Conservation (phyloP, 2,797 vertebrate genomes). For the Phrynocephalus vlangalii region DNA sequence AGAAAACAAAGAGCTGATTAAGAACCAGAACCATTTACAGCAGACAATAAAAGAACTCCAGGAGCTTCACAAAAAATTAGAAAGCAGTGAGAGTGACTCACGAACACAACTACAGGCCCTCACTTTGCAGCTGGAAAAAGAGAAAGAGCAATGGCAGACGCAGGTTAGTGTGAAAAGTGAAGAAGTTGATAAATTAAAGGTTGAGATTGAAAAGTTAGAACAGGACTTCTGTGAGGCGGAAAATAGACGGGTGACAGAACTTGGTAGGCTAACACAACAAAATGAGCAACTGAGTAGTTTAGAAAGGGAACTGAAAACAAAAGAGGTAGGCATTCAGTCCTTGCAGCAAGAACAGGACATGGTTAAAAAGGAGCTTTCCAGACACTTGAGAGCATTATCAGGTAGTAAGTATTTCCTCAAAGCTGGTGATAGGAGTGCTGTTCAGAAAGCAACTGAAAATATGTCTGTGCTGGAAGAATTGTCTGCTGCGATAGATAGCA, state of each 20-base stretch:
- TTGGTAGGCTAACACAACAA: slow-evolving; percentile 81
- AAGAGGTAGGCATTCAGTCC: slow-evolving; percentile 82
- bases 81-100: slow-evolving; percentile 75
- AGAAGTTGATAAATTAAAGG: slow-evolving; percentile 81
- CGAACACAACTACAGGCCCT: slow-evolving; percentile 74
- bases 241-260: slow-evolving; percentile 83
- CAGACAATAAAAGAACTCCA: slow-evolving; percentile 75
- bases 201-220: slow-evolving; percentile 81
- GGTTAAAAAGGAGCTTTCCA: slow-evolving; percentile 81
- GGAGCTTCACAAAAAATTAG: slow-evolving; percentile 77
- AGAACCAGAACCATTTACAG: slow-evolving; percentile 62
- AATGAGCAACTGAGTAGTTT: slow-evolving; percentile 80
- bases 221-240: slow-evolving; percentile 85
- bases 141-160: slow-evolving; percentile 84
- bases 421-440: slow-evolving; percentile 69
- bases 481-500: slow-evolving; percentile 70
- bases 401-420: slow-evolving; percentile 78
- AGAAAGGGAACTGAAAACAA: slow-evolving; percentile 81
- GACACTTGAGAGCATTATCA: slow-evolving; percentile 76
- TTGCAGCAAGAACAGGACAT: slow-evolving; percentile 84
- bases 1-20: slow-evolving; percentile 79
- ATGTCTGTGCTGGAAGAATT: slow-evolving; percentile 80
- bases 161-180: slow-evolving; percentile 90
- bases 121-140: slow-evolving; percentile 73
- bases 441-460: slow-evolving; percentile 68